A percentile compares a stretch with the other conserved stretches of the same genome.
Evolutionary conservation across 2,113 vertebrate genomes (phyloP).

Genomic region (Bubo scandiacus): DNA sequence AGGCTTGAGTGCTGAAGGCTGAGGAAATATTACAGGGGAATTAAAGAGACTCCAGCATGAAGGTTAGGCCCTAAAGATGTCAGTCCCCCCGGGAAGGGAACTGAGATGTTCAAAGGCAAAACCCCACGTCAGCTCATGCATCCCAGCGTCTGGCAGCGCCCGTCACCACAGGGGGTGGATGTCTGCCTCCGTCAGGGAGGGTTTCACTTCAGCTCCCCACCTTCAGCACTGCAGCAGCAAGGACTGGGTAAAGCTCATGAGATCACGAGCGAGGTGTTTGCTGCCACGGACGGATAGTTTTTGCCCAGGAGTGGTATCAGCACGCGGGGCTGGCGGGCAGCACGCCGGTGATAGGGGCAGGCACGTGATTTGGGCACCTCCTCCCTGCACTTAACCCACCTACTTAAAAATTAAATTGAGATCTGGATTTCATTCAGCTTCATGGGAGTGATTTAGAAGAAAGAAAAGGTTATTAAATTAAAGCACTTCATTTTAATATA

Average conservation of each 20-base stretch:
- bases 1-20: neutral
- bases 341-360: neutral
- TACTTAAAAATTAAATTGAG: neutral
- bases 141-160: rapidly evolving
- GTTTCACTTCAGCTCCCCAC: neutral
- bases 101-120: neutral
- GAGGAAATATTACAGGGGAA: neutral
- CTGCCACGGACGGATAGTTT: rapidly evolving
- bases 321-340: neutral
- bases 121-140: rapidly evolving
- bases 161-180: rapidly evolving
- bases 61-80: neutral
- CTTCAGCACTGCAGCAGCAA: rapidly evolving
- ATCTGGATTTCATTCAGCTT: neutral
- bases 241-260: neutral
- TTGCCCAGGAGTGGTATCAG: neutral
- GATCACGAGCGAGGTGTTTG: rapidly evolving
- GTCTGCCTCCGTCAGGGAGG: neutral
- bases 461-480: conserved; percentile 19
- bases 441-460: neutral
- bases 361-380: neutral
- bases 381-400: neutral
- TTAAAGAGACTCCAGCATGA: neutral
- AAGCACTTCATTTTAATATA: neutral
- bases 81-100: rapidly evolving